Base-by-base conservation (phyloP, 2,888 invertebrate genomes). In the Stratiomys singularior region DNA sequence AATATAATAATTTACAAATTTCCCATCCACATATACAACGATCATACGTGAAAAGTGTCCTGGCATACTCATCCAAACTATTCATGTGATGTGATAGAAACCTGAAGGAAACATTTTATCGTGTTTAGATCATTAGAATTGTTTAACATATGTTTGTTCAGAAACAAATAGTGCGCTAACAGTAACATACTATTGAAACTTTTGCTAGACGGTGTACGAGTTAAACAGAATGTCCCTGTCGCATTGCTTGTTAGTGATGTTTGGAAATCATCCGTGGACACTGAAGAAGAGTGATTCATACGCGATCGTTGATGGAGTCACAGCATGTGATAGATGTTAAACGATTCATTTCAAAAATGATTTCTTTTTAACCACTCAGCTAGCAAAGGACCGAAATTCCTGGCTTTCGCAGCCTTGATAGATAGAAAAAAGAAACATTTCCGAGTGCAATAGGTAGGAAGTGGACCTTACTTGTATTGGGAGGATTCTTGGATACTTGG, bases 81-180 rank as follows among this genome's bases (percentile, higher is more conserved):
- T 13, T 52, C 37, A 37, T 37, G 37, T 37, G 37, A 52, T 52
- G 52, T 52, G 52, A 52, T 52, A 52, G 52, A 63, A 63, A 30
- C 23, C 18, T 30, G 37, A 28, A 37, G 23, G 30, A 58, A 74
- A n/a, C 74, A 74, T 27, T 46, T 76, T 60, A 60, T 76, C 76
- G 52, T 76, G 44, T 60, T 46, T 23, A 60, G 63, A 60, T 63
- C 76, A 76, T 76, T 76, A 76, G 76, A 76, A 44, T 63, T 76
- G 76, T 76, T 44, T 25, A 76, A 71, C 69, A 77, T 69, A 77
- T 77, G 69, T 69, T 77, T n/a, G 27, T 30, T 56, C 46, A 28
- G 7, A 72, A 77, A 77, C 77, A 77, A 77, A 77, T 71, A 71
- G 69, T 77, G 71, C 56, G 69, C 71, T 69, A 77, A 77, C 77